These are phyloP conservation scores for Cordilura impudica DNA, from an alignment of 2,888 invertebrate species.

Conservation along the genomic window DNA sequence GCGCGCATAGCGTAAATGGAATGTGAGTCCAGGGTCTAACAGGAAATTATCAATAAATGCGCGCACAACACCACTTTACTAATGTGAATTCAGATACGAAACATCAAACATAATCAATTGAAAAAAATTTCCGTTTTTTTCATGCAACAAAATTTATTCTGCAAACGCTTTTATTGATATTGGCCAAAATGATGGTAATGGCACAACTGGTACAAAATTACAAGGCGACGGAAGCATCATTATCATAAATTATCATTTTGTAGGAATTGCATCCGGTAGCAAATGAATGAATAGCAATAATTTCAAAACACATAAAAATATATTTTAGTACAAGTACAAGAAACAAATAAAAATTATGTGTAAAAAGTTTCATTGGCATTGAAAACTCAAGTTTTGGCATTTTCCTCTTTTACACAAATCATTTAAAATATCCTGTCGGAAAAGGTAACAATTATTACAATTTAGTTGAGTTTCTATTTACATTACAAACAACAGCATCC, in stretches of 20 bases:
- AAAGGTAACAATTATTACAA: neutral
- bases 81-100: neutral
- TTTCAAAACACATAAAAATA: slow-evolving; percentile 23
- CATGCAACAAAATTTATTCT: slow-evolving; percentile 8
- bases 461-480: neutral
- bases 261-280: slow-evolving; percentile 75
- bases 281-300: slow-evolving; percentile 23
- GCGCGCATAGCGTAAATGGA: neutral
- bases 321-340: no score
- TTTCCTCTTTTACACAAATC: neutral
- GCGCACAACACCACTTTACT: slow-evolving; percentile 65
- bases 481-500: slow-evolving; percentile 31
- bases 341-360: neutral
- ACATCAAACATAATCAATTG: slow-evolving; percentile 32
- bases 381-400: neutral
- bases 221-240: slow-evolving; percentile 69
- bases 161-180: slow-evolving; percentile 13
- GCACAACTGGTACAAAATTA: slow-evolving; percentile 25
- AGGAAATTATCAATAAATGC: slow-evolving; percentile 76
- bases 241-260: slow-evolving; percentile 77
- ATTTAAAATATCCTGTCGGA: neutral
- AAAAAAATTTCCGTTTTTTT: neutral
- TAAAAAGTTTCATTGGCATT: neutral
- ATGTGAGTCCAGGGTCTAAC: slow-evolving; percentile 15
- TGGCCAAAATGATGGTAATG: slow-evolving; percentile 23